Base-by-base conservation (phyloP, 37 sponge, comb jelly and placozoan genomes). In the Haliclona indistincta region DNA sequence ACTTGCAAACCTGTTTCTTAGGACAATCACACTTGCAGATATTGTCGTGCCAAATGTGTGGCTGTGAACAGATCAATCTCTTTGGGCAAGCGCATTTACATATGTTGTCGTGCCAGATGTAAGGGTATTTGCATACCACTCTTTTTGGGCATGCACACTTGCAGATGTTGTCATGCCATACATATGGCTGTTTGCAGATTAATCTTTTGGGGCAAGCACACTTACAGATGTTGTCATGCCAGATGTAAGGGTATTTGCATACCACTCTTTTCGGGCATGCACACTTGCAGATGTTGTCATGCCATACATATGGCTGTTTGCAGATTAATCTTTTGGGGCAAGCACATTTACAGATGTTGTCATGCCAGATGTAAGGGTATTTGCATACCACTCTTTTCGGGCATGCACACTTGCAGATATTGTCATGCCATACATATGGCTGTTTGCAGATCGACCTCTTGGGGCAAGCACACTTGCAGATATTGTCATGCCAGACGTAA, bases 1-100 rank as follows among this genome's bases (percentile, higher is more conserved):
- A 15, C 15, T 47, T 47, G 51, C 51, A 47, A 15, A 17, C 10
- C 13, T 10, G 13, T 17, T 10, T 47, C 10, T 47, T 47, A 13
- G 54, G 38, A 47, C 81, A 87, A 22, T 69, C 70, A 52, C 77
- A 87, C 17, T 54, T 53, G 44, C 83, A 81, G 17, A 68, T 67
- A 20, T 43, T 25, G 3, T 20, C 26, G 73, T 82, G 64, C 45
- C 76, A 56, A 2, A 19, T 13, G 34, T 76, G 76, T 5, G 64
- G 54, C 0, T 40, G 23, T 22, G 77, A 70, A 32, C 83, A 83
- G 8, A 0, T 41, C 4, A 25, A n/a, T 13, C n/a, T 51, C 23
- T 4, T 0, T 4, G 76, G 83, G 62, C 76, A 75, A 45, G 55
- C 69, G 56, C 83, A 83, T 15, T 51, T 34, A 39, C 83, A 83